These are phyloP conservation scores for Strix occidentalis DNA, from an alignment of 2,797 vertebrate genomes.

Conservation along the genomic window DNA sequence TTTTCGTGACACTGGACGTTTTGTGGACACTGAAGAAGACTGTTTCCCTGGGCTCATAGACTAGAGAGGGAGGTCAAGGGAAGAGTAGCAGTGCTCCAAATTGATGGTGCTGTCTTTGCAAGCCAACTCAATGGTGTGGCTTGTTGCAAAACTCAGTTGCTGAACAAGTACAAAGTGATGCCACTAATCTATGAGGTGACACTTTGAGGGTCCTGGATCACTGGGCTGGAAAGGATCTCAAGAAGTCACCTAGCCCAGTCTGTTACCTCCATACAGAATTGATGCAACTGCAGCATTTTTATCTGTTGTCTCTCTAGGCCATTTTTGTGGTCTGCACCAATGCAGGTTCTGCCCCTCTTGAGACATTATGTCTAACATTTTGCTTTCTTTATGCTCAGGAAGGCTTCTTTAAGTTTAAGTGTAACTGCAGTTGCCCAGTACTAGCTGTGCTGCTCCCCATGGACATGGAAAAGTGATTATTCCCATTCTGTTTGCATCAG, in stretches of 20 bases:
- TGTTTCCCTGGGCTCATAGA: background rate
- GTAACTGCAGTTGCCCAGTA: background rate
- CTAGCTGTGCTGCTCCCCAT: background rate
- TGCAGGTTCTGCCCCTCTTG: background rate
- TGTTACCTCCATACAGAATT: background rate
- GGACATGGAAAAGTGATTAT: background rate
- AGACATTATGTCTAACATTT: background rate
- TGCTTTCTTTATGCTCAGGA: background rate
- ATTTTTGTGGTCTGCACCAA: background rate
- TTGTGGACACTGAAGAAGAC: background rate
- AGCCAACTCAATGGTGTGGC: fast-evolving
- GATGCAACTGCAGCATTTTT: background rate
- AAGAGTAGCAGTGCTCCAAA: background rate
- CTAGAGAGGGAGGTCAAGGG: background rate
- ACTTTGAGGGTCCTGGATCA: background rate
- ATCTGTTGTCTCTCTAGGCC: background rate
- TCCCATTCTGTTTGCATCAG: background rate
- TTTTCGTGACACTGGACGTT: fast-evolving
- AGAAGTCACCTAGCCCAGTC: background rate
- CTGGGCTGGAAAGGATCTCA: background rate
- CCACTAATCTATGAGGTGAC: fast-evolving
- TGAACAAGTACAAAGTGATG: background rate
- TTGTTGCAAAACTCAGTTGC: background rate
- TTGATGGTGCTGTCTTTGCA: background rate
- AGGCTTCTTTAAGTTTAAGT: background rate